Evolutionary conservation across 2,113 vertebrate genomes (phyloP).

Genomic region (Bos javanicus): DNA sequence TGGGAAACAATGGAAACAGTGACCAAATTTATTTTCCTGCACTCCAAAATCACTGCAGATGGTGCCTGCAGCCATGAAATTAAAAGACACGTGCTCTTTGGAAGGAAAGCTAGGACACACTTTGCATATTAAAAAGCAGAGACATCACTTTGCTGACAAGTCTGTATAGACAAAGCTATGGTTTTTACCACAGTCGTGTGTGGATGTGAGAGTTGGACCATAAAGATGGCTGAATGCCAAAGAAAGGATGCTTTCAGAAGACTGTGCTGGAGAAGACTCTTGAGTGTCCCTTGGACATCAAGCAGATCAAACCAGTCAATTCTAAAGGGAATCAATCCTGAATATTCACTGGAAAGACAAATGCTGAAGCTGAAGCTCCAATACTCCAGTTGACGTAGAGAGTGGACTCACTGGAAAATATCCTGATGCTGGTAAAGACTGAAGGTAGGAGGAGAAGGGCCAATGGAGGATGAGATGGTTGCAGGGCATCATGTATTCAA

Average conservation of each 20-base stretch:
- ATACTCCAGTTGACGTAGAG: background rate
- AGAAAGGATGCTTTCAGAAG: background rate
- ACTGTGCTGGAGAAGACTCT: background rate
- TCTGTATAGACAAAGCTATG: background rate
- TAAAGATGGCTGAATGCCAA: background rate
- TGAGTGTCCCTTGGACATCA: background rate
- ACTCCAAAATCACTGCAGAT: background rate
- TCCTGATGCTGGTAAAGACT: background rate
- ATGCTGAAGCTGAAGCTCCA: background rate
- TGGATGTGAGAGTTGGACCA: background rate
- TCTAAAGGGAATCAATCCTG: background rate
- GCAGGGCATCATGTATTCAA: background rate
- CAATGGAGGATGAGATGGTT: background rate
- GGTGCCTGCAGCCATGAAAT: background rate
- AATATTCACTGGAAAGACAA: background rate
- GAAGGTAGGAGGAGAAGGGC: background rate
- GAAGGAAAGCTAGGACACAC: background rate
- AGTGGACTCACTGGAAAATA: background rate
- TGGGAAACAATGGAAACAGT: background rate
- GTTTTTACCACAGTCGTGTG: background rate
- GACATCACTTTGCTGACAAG: background rate
- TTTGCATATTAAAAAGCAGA: background rate
- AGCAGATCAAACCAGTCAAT: background rate
- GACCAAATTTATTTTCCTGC: background rate
- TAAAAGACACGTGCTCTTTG: background rate